These are phyloP conservation scores for Gallinago nigripennis DNA, from an alignment of 2,797 vertebrate genomes.

Conservation along the genomic window DNA sequence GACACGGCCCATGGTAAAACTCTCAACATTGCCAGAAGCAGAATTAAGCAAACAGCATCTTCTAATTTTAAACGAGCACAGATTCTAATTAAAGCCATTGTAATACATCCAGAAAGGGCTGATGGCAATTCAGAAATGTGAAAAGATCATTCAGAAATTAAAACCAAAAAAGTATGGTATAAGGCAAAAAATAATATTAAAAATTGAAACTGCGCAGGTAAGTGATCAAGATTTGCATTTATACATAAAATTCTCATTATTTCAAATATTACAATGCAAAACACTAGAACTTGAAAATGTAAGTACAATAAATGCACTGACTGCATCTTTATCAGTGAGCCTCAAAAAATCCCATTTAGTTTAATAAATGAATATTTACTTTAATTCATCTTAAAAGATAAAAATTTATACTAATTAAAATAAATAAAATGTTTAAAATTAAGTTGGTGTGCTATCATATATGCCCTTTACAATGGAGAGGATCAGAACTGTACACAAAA, in stretches of 20 bases:
- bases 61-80: neutral
- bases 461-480: conserved; percentile 69
- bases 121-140: conserved; percentile 32
- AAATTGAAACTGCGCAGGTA: conserved; percentile 22
- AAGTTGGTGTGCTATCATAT: conserved; percentile 66
- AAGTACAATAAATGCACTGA: conserved; percentile 57
- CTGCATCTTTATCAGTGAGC: conserved; percentile 52
- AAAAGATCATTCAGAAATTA: neutral
- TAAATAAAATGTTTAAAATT: conserved; percentile 79
- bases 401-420: conserved; percentile 74
- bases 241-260: conserved; percentile 64
- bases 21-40: neutral
- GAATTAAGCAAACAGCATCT: neutral
- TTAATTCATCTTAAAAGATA: conserved; percentile 62
- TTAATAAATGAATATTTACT: conserved; percentile 63
- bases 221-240: conserved; percentile 45
- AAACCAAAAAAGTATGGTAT: conserved; percentile 38
- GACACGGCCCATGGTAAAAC: neutral
- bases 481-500: conserved; percentile 68
- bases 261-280: conserved; percentile 61
- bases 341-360: conserved; percentile 61
- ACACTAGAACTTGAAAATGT: conserved; percentile 57
- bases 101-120: conserved; percentile 15
- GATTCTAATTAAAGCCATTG: neutral
- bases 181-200: conserved; percentile 3